Base-by-base conservation (phyloP, 2,888 invertebrate genomes). In the Octodonta nipae region DNA sequence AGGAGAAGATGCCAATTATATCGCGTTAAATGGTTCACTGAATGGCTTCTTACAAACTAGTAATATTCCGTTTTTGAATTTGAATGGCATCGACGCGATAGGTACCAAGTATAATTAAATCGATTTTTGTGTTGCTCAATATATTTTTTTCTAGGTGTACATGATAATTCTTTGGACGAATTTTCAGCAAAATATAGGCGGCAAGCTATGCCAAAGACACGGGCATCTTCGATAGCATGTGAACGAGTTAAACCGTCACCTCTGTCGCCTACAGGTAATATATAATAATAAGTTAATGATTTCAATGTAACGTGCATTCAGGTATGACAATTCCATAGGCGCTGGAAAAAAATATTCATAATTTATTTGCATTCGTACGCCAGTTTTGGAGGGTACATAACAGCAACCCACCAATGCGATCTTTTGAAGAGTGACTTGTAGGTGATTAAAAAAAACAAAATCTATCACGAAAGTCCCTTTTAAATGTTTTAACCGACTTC, bases 1-100 rank as follows among this genome's bases (percentile, higher is more conserved):
- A 16, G 71, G 74, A 33, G 79, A 84, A 56, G 73, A 76, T 47
- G 70, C 71, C 42, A 82, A 83, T 60, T 85, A 78, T 59, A 65
- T 80, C 22, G 73, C 79, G 5, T 63, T 85, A 32, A 84, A 85
- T 55, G 70, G 71, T 13, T 68, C 83, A 37, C 30, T 43, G 14
- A 45, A 43, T 27, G 82, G 83, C 37, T 51, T 51, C 38, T 64
- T 69, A 13, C 75, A 78, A 32, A 71, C 76, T 1, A 76, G 74
- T 57, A 75, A 81, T 12, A 67, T 73, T 46, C 70, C 75, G 26
- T 80, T 82, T 62, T 66, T 82, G 12, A 73, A 73, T 47, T 55
- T 67, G 36, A 67, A 73, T 61, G 56, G 64, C 53, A 50, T 69
- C 38, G 65, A 66, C 35, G 46, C 51, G 14, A 50, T 55, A 45